Evolutionary conservation across 92 coral and sea anemone genomes (phyloP).

Genomic region (Phymanthus crucifer): DNA sequence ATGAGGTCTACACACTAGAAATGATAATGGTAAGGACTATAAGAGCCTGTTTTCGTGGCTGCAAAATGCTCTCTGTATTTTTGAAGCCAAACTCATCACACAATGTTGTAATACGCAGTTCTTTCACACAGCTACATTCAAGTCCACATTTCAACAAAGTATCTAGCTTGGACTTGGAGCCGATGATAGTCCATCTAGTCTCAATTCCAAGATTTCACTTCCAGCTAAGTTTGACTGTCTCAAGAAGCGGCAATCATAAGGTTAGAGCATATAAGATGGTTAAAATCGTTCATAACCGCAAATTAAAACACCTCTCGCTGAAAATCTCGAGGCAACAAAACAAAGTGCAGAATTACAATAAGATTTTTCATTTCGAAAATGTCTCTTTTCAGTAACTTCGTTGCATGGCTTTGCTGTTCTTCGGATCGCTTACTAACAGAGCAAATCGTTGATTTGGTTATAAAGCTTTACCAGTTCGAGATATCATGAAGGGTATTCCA

Average conservation of each 20-base stretch:
- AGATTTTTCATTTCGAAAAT: background rate
- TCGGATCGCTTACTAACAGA: too few relatives aligned
- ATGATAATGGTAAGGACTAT: background rate
- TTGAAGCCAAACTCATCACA: background rate
- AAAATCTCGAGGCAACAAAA: background rate
- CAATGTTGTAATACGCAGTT: background rate
- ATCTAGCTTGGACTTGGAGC: background rate
- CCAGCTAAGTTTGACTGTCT: slow-evolving; percentile 7
- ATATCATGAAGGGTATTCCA: background rate
- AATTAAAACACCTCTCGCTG: background rate
- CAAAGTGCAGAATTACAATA: background rate
- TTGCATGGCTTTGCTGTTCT: background rate
- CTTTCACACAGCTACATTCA: background rate
- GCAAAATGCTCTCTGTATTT: background rate
- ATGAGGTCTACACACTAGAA: background rate
- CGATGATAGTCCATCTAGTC: background rate
- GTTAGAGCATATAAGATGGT: slow-evolving; percentile 8
- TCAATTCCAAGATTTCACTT: slow-evolving; percentile 4
- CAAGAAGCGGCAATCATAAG: background rate
- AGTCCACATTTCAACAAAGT: background rate
- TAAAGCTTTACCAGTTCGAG: background rate
- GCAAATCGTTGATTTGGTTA: background rate
- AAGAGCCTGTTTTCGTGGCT: background rate
- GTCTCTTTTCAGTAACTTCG: background rate
- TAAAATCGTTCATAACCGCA: background rate